These are phyloP conservation scores for Spheniscus humboldti DNA, from an alignment of 2,797 vertebrate genomes.

Conservation along the genomic window DNA sequence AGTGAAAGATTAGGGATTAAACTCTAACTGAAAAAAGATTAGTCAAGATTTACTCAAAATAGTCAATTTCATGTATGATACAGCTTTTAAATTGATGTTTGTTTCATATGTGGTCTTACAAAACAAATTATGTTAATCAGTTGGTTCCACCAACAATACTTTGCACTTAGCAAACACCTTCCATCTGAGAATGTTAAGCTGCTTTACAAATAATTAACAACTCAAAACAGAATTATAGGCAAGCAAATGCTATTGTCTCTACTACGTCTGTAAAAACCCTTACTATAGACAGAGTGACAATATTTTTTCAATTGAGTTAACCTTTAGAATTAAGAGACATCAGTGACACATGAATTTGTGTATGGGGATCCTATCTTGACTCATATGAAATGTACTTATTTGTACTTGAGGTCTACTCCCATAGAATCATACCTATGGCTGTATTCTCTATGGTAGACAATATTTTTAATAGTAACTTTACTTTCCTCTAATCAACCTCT, in stretches of 20 bases:
- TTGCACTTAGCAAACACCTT: not conserved
- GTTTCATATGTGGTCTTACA: not conserved
- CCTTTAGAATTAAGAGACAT: not conserved
- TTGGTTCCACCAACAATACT: not conserved
- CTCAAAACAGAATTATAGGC: not conserved
- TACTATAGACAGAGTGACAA: not conserved
- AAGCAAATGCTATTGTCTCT: not conserved
- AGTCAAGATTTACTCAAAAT: constrained; percentile 10
- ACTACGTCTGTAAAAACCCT: not conserved
- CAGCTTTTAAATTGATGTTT: not conserved
- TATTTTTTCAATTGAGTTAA: not conserved
- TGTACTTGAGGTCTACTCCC: not conserved
- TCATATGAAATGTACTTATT: not conserved
- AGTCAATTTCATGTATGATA: not conserved
- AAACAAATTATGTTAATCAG: not conserved
- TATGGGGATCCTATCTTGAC: not conserved
- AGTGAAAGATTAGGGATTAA: constrained; percentile 58
- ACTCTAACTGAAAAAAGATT: constrained; percentile 24
- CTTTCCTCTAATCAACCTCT: not conserved
- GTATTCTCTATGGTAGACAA: not conserved
- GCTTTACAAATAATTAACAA: not conserved
- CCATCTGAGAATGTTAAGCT: not conserved
- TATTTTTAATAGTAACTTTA: not conserved
- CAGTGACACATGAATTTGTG: not conserved
- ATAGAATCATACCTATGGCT: not conserved